phyloP scores from a whole-genome alignment of 2,113 vertebrate species.

The Scolopax mira region DNA sequence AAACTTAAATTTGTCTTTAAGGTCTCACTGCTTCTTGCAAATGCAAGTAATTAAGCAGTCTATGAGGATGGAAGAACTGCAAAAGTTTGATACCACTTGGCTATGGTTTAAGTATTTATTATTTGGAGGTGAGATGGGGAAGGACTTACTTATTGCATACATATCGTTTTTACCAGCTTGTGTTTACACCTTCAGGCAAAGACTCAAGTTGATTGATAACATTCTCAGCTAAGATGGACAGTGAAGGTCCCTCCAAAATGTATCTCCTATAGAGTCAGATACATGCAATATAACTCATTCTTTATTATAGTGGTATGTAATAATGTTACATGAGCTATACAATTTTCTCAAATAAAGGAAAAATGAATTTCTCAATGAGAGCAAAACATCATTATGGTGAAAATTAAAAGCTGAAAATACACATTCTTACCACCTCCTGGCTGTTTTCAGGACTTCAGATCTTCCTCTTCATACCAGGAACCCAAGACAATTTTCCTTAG shows the following conservation, averaged over 20 bases:
- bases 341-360: not conserved
- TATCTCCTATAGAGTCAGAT: not conserved
- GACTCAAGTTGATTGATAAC: not conserved
- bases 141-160: not conserved
- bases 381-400: not conserved
- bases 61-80: not conserved
- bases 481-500: not conserved
- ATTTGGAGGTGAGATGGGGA: not conserved
- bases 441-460: not conserved
- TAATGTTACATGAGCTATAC: not conserved
- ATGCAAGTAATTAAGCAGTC: not conserved
- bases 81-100: not conserved
- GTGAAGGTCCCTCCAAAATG: not conserved
- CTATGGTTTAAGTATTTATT: not conserved
- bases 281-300: not conserved
- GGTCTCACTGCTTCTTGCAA: not conserved
- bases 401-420: not conserved
- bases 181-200: not conserved
- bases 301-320: not conserved
- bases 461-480: not conserved
- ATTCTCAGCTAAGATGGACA: not conserved
- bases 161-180: not conserved
- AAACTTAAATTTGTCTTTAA: too few relatives aligned
- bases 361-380: accelerated
- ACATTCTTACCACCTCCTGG: not conserved